Base-by-base conservation (phyloP, 2,113 vertebrate species). In the Todiramphus chloris region DNA sequence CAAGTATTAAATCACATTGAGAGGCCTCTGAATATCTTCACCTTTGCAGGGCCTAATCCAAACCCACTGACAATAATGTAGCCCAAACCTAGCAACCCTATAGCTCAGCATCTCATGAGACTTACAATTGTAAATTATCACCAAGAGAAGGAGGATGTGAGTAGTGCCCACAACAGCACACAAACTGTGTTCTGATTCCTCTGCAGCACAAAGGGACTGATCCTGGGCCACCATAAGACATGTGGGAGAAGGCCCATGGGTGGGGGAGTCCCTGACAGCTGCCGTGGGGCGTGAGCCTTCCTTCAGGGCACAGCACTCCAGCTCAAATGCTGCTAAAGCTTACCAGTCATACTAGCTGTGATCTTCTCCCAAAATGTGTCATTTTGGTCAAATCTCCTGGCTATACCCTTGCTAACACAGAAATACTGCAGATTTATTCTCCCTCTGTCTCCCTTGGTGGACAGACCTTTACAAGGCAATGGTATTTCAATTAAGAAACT, bases 91-190 rank as follows among this genome's bases (percentile, higher is more conserved):
- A 30, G 50, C 46, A 70, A 74, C 31, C 41, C 51, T 33, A 1
- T 24, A 90, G 24, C 6, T 90, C 68, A 76, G 43, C n/a, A 33
- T 25, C 73, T 76, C 83, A 30, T 18, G 69, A 66, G 41, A n/a
- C 20, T 18, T 0, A 17, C 35, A 85, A 11, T 3, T 31, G 46
- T 35, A 50, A 67, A n/a, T n/a, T 11, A 28, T 24, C 55, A 13
- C 0, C 2, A 2, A 63, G 17, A 60, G 79, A 43, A 90, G 30
- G 31, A 86, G 35, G 35, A 63, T 5, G 39, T 4, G 16, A 74
- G 44, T 0, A 66, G 16, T 3, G 1, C 39, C 37, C 39, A 31
- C 6, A 53, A n/a, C 8, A 75, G 41, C 80, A 44, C 0, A 15
- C 8, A 24, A 43, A 28, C 43, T 33, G 13, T 33, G 2, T 16